These are phyloP conservation scores for Creontiades dilutus DNA, from an alignment of 2,888 invertebrate genomes.

Conservation along the genomic window DNA sequence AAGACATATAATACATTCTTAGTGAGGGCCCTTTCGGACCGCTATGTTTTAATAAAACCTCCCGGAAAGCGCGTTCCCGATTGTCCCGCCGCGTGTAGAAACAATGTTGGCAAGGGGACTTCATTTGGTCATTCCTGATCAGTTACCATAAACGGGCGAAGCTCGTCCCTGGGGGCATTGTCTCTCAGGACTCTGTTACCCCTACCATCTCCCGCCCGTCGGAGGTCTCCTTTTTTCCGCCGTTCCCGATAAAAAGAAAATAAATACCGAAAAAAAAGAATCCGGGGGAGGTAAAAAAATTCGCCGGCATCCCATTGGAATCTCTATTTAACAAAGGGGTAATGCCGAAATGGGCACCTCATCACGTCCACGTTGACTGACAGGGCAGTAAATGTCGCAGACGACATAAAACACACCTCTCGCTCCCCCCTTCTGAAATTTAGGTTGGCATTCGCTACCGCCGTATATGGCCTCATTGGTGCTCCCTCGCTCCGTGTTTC, in stretches of 20 bases:
- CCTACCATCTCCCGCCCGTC: background rate
- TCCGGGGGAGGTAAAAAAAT: slow-evolving; percentile 18
- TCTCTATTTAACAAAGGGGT: slow-evolving; percentile 71
- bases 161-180: slow-evolving; percentile 59
- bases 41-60: slow-evolving; percentile 69
- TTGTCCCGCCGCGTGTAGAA: slow-evolving; percentile 64
- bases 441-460: slow-evolving; percentile 66
- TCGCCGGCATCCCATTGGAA: slow-evolving; percentile 70
- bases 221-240: background rate
- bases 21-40: background rate
- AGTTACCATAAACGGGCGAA: slow-evolving; percentile 60
- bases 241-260: slow-evolving; percentile 37
- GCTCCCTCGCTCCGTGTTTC: slow-evolving; percentile 37
- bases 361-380: slow-evolving; percentile 72
- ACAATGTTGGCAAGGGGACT: slow-evolving; percentile 72
- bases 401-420: slow-evolving; percentile 72
- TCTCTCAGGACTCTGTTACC: slow-evolving; percentile 50
- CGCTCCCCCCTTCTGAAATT: slow-evolving; percentile 63
- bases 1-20: slow-evolving; percentile 50
- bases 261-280: slow-evolving; percentile 16
- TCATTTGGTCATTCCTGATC: slow-evolving; percentile 74
- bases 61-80: slow-evolving; percentile 38
- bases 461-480: slow-evolving; percentile 67
- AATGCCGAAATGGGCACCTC: slow-evolving; percentile 72
- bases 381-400: slow-evolving; percentile 71